Base-by-base conservation (phyloP, 2,113 vertebrate species). In the Oreochromis niloticus region DNA sequence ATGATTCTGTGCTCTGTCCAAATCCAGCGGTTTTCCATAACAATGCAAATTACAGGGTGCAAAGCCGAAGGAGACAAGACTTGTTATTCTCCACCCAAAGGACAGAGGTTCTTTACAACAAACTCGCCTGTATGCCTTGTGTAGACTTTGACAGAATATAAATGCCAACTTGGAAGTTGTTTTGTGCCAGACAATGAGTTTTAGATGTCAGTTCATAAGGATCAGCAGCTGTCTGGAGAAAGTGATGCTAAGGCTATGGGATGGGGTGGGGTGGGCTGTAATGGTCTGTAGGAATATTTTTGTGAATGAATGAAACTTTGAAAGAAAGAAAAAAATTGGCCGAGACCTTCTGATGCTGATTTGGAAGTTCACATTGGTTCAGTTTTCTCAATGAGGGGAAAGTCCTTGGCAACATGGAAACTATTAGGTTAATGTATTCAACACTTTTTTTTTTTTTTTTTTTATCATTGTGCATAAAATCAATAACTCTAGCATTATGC, bases 11-110 rank as follows among this genome's bases (percentile, higher is more conserved):
- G 93, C 94, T 94, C 92, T 92, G 61, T 94, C 95, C 94, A 95
- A 91, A 95, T 95, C 94, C 95, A 95, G 95, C 7, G 92, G 94
- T 95, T 96, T 96, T 95, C 93, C 96, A 95, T 95, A 95, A 96
- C 96, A 96, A 96, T 95, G 88, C 91, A 93, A 95, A 94, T 94
- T 94, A 94, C 94, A 94, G 92, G 91, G 95, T 93, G 94, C 89
- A 95, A 94, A 95, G 90, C 93, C 50, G 88, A 93, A 93, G 91
- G 90, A 93, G 94, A 95, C 94, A 91, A 95, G 89, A 92, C 91
- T 94, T 94, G 91, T 92, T 93, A 94, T 94, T 92, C 92, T 92
- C 91, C 88, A 94, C 86, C 88, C 88, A 84, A 91, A 92, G 86
- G 91, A 95, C 85, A 93, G 93, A 87, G 89, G 87, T 91, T 93